phyloP scores from a whole-genome alignment of 1,140 invertebrate species.

The Drosophila sproati region DNA sequence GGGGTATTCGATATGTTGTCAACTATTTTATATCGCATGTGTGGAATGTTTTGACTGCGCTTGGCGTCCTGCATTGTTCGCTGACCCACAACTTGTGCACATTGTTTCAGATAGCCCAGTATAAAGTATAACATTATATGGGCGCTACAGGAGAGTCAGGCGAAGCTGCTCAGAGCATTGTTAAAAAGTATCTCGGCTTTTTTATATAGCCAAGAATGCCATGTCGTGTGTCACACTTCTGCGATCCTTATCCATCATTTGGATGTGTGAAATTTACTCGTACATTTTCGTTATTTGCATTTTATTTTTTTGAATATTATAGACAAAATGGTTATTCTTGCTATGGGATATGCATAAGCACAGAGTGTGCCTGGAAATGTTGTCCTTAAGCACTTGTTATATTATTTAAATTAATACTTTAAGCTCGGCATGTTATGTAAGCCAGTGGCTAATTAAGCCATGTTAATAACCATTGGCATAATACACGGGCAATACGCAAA shows the following conservation, averaged over 20 bases:
- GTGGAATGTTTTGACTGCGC: slow-evolving; percentile 51
- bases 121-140: slow-evolving; percentile 37
- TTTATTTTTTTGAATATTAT: too few species aligned
- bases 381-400: not conserved
- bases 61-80: slow-evolving; percentile 43
- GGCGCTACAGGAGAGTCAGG: slow-evolving; percentile 1
- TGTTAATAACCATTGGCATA: slow-evolving; percentile 62
- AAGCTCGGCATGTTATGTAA: slow-evolving; percentile 57
- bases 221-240: not conserved
- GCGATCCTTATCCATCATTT: not conserved
- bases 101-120: slow-evolving; percentile 38
- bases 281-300: too few species aligned
- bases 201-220: not conserved
- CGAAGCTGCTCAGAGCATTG: slow-evolving; percentile 33
- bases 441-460: slow-evolving; percentile 72
- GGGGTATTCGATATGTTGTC: slow-evolving; percentile 30
- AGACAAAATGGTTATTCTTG: too few species aligned
- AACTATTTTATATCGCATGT: slow-evolving; percentile 55
- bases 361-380: not conserved
- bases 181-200: slow-evolving; percentile 1
- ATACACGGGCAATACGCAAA: slow-evolving; percentile 40
- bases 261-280: too few species aligned
- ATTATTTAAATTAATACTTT: slow-evolving; percentile 36
- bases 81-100: slow-evolving; percentile 54
- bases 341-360: too few species aligned